Base-by-base conservation (phyloP, 2,113 vertebrate genomes). In the Machaerirhynchus nigripectus region DNA sequence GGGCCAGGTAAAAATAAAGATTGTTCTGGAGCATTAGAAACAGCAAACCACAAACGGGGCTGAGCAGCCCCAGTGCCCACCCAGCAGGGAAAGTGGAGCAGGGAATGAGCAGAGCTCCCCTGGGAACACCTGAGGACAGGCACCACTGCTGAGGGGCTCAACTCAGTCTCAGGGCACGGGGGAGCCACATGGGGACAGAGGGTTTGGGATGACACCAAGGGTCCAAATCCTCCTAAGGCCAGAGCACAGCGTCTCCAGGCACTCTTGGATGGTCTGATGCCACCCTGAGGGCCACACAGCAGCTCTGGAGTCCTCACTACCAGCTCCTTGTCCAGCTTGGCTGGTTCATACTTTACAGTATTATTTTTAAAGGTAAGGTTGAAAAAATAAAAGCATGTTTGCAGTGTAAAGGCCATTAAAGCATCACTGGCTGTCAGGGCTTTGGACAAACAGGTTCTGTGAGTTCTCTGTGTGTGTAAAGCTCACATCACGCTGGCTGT, bases 1-100 rank as follows among this genome's bases (percentile, higher is more conserved):
- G 98, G 98, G n/a, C 98, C 99, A 98, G 98, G 98, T 99, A 70
- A 94, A 95, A 67, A 28, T 13, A 37, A 40, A 40, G 23, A 9
- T 40, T 71, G 44, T 53, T 57, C 30, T 64, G 37, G 50, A 78
- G 7, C 17, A 5, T n/a, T 15, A 8, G 52, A 85, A 46, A 31
- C 0, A 23, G 7, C 26, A 19, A 61, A 61, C 13, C 78, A 67
- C 17, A 35, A 16, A 24, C 2, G 17, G 27, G 73, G 47, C 40
- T 21, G 20, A 65, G 19, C 61, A 49, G 84, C 2, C 0, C 27
- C n/a, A 6, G 4, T 39, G 40, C 31, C 55, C 17, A 13, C 30
- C 60, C 31, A 33, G 6, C 27, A 27, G 40, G 40, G 15, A 23
- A 27, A 39, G 15, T 2, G 13, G 53, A 60, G 65, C 64, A 65